Base-by-base conservation (phyloP, 2,888 invertebrate species). In the Eurytoma californica region DNA sequence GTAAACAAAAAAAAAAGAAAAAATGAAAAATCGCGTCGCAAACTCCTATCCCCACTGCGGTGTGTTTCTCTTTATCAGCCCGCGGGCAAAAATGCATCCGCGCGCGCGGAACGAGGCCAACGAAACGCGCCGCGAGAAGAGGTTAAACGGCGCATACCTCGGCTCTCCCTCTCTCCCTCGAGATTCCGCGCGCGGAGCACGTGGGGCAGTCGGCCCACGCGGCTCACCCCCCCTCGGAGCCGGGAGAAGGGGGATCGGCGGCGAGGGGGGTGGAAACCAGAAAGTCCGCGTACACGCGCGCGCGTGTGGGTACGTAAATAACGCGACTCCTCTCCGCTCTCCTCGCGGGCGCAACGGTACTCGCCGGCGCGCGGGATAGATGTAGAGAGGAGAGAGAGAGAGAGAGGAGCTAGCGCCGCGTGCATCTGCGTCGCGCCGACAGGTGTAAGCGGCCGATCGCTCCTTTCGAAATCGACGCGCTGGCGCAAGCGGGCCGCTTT, bases 381-480 rank as follows among this genome's bases (percentile, higher is more conserved):
- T 16, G 39, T 39, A 24, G 70, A 47, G 66, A 28, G 63, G 9
- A 49, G 9, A 24, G 28, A 61, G 28, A 24, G 24, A 28, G 20
- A 53, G 18, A 24, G 39, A 18, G 39, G 63, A n/a, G 58, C n/a
- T 16, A 49, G 16, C 28, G 30, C 24, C 57, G 73, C 51, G 18
- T 66, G 49, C 75, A 60, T 63, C 70, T 70, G 61, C 39, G 60
- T 47, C 66, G 53, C 72, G 70, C 53, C 51, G 79, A 80, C 79
- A 80, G 79, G 79, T 80, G 79, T 75, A 80, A 80, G 63, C 75
- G 65, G 61, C 30, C 61, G 77, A 78, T 74, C 69, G 49, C 61
- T 67, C 51, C 68, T 68, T 79, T 79, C 69, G 63, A 74, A 73
- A 74, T 79, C 73, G 60, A 16, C 72, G 67, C 53, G 9, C 12